phyloP scores from a whole-genome alignment of 1,140 invertebrate species.

The Probaryconus sp. region DNA sequence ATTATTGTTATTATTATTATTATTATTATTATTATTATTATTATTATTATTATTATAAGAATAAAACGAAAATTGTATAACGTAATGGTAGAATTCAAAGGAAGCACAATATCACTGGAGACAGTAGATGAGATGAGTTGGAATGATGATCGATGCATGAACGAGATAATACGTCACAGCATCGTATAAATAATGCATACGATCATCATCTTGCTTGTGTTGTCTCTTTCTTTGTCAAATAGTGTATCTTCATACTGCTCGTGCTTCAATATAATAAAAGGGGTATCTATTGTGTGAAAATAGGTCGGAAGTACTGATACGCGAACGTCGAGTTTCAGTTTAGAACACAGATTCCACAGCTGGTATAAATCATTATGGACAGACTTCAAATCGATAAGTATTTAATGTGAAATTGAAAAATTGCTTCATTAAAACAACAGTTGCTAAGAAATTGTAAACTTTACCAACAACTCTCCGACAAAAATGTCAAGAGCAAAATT shows the following conservation, averaged over 20 bases:
- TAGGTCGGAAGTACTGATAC: conserved; percentile 64
- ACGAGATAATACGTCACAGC: conserved; percentile 50
- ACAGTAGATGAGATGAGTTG: conserved; percentile 4
- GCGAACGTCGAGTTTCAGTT: conserved; percentile 34
- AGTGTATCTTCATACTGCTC: conserved; percentile 43
- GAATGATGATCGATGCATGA: conserved; percentile 46
- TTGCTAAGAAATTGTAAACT: no score
- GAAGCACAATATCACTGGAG: background rate
- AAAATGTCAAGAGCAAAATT: no score
- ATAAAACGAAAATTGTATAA: background rate
- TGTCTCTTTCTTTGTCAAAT: conserved; percentile 38
- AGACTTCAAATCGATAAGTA: no score
- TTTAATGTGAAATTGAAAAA: no score
- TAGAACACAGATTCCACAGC: conserved; percentile 38
- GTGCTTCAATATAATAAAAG: conserved; percentile 67
- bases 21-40: no score
- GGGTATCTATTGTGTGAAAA: conserved; percentile 67
- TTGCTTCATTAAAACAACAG: background rate
- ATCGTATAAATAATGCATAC: conserved; percentile 46
- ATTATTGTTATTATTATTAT: no score
- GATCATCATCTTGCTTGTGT: conserved; percentile 34
- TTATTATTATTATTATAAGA: background rate
- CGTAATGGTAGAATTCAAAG: no score
- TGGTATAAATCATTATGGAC: conserved; percentile 35
- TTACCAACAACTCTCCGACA: no score